These are phyloP conservation scores for Pterocles burchelli DNA, from an alignment of 2,113 vertebrate species.

Conservation along the genomic window DNA sequence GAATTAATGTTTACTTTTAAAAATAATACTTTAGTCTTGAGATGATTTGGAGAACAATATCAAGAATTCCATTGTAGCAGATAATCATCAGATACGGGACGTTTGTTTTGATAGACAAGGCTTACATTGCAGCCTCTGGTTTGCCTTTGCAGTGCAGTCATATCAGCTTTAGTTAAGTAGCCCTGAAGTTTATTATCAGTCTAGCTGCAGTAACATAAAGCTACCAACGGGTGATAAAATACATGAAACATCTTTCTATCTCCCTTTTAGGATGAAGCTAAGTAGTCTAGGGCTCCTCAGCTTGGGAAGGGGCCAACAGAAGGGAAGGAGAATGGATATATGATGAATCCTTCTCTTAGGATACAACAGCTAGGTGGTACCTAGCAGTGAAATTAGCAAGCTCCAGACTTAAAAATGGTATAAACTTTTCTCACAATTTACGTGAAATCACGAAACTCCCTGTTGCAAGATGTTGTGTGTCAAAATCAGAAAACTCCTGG, in stretches of 20 bases:
- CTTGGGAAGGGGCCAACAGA: background rate
- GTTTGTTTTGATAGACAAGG: background rate
- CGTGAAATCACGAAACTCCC: background rate
- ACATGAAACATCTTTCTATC: background rate
- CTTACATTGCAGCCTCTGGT: background rate
- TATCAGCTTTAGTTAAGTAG: background rate
- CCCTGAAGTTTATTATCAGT: background rate
- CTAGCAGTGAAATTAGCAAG: background rate
- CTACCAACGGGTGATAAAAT: background rate
- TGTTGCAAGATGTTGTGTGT: background rate
- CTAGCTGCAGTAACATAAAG: background rate
- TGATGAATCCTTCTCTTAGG: background rate
- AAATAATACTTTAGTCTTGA: background rate
- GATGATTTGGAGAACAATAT: background rate
- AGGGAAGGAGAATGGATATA: background rate
- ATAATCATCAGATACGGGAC: fast-evolving
- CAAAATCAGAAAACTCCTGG: background rate
- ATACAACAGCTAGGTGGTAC: background rate
- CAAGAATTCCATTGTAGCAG: background rate
- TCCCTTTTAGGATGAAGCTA: background rate
- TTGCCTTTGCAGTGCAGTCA: background rate
- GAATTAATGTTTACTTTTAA: background rate
- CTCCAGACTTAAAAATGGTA: background rate
- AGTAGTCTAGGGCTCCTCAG: background rate
- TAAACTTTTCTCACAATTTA: background rate